Percentiles rank a stretch among this genome's conserved stretches.
phyloP scores from a whole-genome alignment of 2,113 vertebrate species.

The Deroptyus accipitrinus region DNA sequence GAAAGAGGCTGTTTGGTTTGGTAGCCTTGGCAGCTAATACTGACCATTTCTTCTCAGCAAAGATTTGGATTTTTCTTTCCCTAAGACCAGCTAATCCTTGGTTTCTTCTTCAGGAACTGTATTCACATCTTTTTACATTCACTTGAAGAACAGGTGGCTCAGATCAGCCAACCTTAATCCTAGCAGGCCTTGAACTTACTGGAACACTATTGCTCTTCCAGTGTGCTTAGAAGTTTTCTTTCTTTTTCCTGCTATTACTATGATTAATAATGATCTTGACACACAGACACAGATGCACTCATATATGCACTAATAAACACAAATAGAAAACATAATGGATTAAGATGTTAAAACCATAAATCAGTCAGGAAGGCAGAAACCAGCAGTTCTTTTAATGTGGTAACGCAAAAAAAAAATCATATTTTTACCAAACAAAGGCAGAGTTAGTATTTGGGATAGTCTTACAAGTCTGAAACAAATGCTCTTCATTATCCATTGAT shows the following conservation, averaged over 20 bases:
- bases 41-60: conserved; percentile 19
- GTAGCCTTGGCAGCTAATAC: conserved; percentile 7
- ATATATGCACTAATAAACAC: conserved; percentile 1
- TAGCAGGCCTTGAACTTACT: conserved; percentile 51
- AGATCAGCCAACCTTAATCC: conserved; percentile 59
- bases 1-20: conserved; percentile 6
- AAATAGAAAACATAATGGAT: not conserved
- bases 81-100: conserved; percentile 19
- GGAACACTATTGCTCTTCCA: conserved; percentile 10
- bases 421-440: conserved; percentile 40
- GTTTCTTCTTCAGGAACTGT: conserved; percentile 6
- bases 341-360: not conserved
- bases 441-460: conserved; percentile 13
- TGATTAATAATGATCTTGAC: conserved; percentile 35
- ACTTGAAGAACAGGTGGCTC: conserved; percentile 56
- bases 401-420: not conserved
- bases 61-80: conserved; percentile 24
- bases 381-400: not conserved
- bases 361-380: not conserved
- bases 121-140: conserved; percentile 30
- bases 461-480: conserved; percentile 58
- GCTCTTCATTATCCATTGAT: conserved; percentile 76
- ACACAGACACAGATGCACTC: not conserved
- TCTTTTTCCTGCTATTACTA: not conserved
- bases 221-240: not conserved